A percentile compares a stretch with the other conserved stretches of the same genome.
Conservation (phyloP, 2,113 vertebrate species). For the Megaceryle torquata region DNA sequence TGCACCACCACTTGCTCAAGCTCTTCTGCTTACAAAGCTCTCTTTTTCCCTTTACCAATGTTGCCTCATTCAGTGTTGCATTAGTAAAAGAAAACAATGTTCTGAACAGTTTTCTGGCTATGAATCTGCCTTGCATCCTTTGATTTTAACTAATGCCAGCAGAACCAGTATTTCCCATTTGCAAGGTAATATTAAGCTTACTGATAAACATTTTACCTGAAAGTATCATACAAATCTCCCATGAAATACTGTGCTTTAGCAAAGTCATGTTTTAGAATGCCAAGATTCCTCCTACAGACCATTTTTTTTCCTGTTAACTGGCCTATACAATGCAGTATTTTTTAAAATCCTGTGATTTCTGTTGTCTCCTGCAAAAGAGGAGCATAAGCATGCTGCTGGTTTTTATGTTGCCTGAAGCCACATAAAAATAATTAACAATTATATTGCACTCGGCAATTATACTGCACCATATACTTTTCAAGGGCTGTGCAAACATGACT, state of each 20-base stretch:
- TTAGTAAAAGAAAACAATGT: not conserved
- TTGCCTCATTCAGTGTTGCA: not conserved
- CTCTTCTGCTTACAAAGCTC: not conserved
- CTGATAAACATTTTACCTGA: not conserved
- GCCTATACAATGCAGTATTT: not conserved
- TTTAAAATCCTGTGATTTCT: not conserved
- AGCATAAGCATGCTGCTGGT: not conserved
- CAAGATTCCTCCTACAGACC: not conserved
- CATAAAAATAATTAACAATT: constrained; percentile 17
- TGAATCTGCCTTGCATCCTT: not conserved
- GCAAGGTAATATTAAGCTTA: not conserved
- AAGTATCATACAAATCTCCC: not conserved
- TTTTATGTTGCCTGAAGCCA: not conserved
- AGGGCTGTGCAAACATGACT: not conserved
- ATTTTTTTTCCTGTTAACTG: not conserved
- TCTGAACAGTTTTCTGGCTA: not conserved
- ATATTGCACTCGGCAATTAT: not conserved
- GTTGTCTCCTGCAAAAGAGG: not conserved
- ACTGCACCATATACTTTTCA: not conserved
- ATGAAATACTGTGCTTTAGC: not conserved
- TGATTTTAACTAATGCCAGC: not conserved
- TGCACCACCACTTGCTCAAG: not conserved
- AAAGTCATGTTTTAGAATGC: not conserved
- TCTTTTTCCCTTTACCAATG: not conserved
- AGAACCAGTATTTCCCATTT: not conserved